A percentile compares a stretch with the other conserved stretches of the same genome.
Conservation (phyloP, 2,797 vertebrate genomes). For the Pteropus rufus region DNA sequence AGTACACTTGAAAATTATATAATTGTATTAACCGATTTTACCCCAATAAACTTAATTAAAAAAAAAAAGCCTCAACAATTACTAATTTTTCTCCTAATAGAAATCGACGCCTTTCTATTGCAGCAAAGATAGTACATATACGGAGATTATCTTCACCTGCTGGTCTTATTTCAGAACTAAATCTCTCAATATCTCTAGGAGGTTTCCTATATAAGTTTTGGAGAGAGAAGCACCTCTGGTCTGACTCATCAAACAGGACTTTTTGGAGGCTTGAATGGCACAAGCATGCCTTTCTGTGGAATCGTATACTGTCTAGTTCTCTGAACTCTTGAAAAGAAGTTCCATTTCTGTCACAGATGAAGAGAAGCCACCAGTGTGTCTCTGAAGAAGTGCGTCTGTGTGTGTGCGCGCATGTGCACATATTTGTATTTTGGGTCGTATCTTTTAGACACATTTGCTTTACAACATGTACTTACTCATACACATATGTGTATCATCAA, state of each 20-base stretch:
- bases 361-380: neutral
- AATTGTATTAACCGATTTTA: too few relatives aligned
- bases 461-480: neutral
- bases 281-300: neutral
- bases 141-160: conserved; percentile 25
- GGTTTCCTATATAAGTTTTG: neutral
- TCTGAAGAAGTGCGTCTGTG: neutral
- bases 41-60: too few relatives aligned
- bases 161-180: neutral
- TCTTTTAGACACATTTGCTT: conserved; percentile 32
- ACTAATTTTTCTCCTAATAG: neutral
- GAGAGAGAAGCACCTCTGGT: neutral
- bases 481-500: neutral
- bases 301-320: neutral
- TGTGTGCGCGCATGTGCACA: neutral
- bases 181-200: neutral
- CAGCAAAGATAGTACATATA: neutral
- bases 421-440: neutral
- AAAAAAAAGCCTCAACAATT: neutral
- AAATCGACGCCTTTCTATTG: neutral
- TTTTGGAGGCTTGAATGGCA: neutral
- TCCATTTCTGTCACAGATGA: neutral
- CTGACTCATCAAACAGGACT: neutral
- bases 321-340: neutral
- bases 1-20: too few relatives aligned